Base-by-base conservation (phyloP, 2,113 vertebrate genomes). In the Nyctibius bracteatus region DNA sequence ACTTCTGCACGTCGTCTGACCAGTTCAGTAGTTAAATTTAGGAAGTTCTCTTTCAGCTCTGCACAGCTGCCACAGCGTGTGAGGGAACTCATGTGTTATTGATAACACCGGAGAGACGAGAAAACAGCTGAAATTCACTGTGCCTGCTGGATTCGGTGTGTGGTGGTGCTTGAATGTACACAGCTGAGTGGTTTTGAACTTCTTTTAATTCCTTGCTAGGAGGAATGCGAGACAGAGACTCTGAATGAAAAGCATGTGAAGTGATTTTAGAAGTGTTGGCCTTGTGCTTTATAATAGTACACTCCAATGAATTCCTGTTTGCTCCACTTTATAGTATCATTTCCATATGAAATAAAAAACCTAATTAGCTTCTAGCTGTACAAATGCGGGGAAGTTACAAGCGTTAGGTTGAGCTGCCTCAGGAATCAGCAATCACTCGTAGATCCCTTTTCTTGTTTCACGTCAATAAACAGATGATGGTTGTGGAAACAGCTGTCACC, bases 401-500 rank as follows among this genome's bases (percentile, higher is more conserved):
- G 87, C 24, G 91, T 51, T 85, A 6, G 3, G 47, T 41, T 67
- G 92, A 67, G 85, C 92, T 81, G 39, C 61, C 17, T 8, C 17
- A 62, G 79, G 81, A 94, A 46, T 79, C 88, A 3, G 95, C 93
- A 90, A 3, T 88, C 93, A 2, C 92, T 92, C 75, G 17, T 92
- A 43, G 85, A 79, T 71, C 97, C 71, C 92, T 68, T 70, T 95
- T 77, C 83, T 90, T 8, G 13, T 59, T 89, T 92, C 73, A 66
- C 23, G 72, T 91, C 94, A 85, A 59, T 92, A 94, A 95, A 81
- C 78, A 92, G 79, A 92, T 82, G 58, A 59, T 82, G 89, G 59
- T 88, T 93, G 59, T 91, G 97, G 96, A 95, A 97, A 19, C 97
- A 98, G 97, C 97, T 98, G 98, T 97, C 97, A 97, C 97, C 98